Evolutionary conservation across 2,888 invertebrate species (phyloP).

Genomic region (Megalurothrips usitatus): DNA sequence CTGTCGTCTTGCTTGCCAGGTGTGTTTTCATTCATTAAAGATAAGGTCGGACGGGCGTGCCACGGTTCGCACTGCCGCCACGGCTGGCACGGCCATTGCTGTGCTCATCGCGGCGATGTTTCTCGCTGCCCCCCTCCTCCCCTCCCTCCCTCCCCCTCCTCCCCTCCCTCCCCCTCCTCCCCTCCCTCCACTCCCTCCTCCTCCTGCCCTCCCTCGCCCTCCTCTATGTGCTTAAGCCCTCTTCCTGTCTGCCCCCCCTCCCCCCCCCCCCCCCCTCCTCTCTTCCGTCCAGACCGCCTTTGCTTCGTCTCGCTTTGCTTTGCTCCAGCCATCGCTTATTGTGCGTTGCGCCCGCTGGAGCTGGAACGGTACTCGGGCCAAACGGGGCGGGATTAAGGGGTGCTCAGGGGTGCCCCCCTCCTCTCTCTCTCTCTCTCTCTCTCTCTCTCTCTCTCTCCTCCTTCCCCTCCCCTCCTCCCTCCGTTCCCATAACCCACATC

Average conservation of each 20-base stretch:
- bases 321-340: no score
- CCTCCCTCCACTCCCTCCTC: not conserved
- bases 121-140: not conserved
- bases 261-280: not conserved
- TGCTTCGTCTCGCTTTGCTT: not conserved
- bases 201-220: not conserved
- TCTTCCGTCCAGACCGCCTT: not conserved
- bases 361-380: no score
- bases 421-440: not conserved
- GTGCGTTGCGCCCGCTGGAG: no score
- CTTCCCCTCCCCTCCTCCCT: not conserved
- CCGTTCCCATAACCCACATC: not conserved
- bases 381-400: no score
- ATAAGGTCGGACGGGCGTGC: not conserved
- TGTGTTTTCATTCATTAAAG: constrained; percentile 23
- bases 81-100: not conserved
- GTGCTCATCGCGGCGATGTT: not conserved
- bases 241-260: not conserved
- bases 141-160: not conserved
- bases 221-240: not conserved
- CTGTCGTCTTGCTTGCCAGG: constrained; percentile 13
- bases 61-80: not conserved
- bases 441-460: not conserved
- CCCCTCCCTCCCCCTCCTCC: not conserved
- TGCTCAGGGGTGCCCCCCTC: no score